Evolutionary conservation across 2,888 invertebrate species (phyloP), one percentile per base, ranked within the genome.

Genomic region (Scrobipalpa costella): DNA sequence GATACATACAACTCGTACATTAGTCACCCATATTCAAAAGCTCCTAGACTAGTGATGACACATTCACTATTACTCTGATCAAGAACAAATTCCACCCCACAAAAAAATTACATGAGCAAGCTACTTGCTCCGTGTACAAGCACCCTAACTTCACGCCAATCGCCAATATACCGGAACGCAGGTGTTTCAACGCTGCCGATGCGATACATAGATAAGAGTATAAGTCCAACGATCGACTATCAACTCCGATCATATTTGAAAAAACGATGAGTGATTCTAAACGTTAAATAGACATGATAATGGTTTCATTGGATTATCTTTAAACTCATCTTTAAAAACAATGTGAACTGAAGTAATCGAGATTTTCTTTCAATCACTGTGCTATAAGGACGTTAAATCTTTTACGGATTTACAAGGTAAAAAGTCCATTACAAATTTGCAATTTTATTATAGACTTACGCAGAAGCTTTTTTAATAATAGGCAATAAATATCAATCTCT

Each of bases 131-230:
- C 27, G 27, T 27, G 27, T 27, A 27, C 27, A 27, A 27, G 27
- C 2, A 27, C 27, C 27, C 27, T 52, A 34, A 34, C 34, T 55
- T 34, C n/a, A 55, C 55, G 55, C 55, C 33, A 34, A 40, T 58
- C 71, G 71, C 72, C 76, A 79, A 79, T 77, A 75, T 78, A 73
- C 79, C 82, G 80, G 79, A 76, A 75, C 78, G 78, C 80, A 83
- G 82, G 80, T 83, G 79, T 69, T 62, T 36, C 27, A 44, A 44
- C 44, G 62, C 52, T 55, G 38, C 11, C 34, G 19, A 55, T 55
- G 55, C 15, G n/a, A 55, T 34, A 15, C 55, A 27, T n/a, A 55
- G 55, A 55, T 55, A 55, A 55, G n/a, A 38, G n/a, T 44, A 15
- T 44, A 44, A 11, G 13, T 40, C 44, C 15, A 15, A 44, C 15